Evolutionary conservation across 2,113 vertebrate species (phyloP), one percentile per base, ranked within the genome.

Genomic region (Zapus hudsonius): DNA sequence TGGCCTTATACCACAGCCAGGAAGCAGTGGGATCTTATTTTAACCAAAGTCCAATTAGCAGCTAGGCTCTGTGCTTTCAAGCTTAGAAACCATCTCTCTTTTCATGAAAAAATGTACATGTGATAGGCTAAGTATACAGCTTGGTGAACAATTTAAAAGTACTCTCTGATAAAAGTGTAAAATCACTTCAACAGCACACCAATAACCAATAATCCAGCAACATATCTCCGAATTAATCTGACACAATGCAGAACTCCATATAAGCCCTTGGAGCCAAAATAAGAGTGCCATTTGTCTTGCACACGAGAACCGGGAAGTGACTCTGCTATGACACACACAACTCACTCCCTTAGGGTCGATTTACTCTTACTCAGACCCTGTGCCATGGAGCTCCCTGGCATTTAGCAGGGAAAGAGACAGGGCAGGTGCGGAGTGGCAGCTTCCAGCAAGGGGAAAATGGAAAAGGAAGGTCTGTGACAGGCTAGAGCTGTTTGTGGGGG

Each of bases 121-220:
- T 52, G 59, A 33, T 27, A 69, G 20, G n/a, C 25, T 22, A 29
- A 66, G 52, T 36, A 27, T 91, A 31, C 5, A 83, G 47, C 4
- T 76, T 87, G 40, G 23, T 12, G 23, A 91, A 79, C 59, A 76
- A 87, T 66, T 64, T 66, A 89, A 47, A 95, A 81, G 78, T 74
- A 74, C 85, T 36, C 25, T 52, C 84, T 92, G 75, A 57, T 70
- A 42, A 87, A 87, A 55, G 84, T 72, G 69, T 52, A 52, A 79
- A 91, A 79, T 89, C 47, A 59, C 57, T 40, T 72, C 69, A 69
- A 33, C 19, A 10, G 38, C 3, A 66, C 1, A 59, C 9, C 57
- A 61, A 33, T 76, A 81, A 59, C 9, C 57, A 61, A 33, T 76
- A 81, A 80, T 40, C 69, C 74, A 86, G 47, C 64, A 44, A 20